These are phyloP conservation scores for Chunga burmeisteri DNA, from an alignment of 2,113 vertebrate genomes.

Conservation along the genomic window DNA sequence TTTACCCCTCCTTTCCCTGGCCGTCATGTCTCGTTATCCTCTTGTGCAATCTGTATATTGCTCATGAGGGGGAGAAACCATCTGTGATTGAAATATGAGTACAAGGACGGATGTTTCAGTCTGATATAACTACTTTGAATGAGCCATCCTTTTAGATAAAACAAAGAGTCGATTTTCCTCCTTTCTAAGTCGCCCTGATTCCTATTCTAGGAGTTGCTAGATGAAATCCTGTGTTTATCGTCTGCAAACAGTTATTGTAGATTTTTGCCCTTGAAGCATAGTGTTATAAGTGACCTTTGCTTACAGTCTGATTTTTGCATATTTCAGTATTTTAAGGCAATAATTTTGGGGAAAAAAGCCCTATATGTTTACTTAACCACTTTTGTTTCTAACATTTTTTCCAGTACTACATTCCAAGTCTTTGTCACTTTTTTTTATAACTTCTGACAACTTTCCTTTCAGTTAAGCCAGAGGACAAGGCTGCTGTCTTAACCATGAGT, in stretches of 20 bases:
- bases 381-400: not conserved
- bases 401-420: not conserved
- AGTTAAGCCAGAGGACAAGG: slow-evolving; percentile 7
- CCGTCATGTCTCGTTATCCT: not conserved
- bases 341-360: not conserved
- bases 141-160: not conserved
- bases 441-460: slow-evolving; percentile 21
- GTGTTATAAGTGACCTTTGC: not conserved
- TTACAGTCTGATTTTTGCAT: not conserved
- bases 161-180: not conserved
- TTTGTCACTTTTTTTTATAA: not conserved
- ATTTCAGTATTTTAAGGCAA: not conserved
- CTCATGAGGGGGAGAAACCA: not conserved
- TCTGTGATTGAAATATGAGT: not conserved
- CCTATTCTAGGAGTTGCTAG: not conserved
- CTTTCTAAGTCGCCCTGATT: not conserved
- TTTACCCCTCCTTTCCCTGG: not conserved
- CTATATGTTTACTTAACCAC: not conserved
- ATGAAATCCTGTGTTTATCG: not conserved
- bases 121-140: not conserved
- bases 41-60: not conserved
- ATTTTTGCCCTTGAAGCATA: not conserved
- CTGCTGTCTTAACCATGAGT: slow-evolving; percentile 19
- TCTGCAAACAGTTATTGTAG: not conserved
- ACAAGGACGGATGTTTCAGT: not conserved